Base-by-base conservation (phyloP, 1,140 invertebrate species). In the Yoshiicerus persimilis region DNA sequence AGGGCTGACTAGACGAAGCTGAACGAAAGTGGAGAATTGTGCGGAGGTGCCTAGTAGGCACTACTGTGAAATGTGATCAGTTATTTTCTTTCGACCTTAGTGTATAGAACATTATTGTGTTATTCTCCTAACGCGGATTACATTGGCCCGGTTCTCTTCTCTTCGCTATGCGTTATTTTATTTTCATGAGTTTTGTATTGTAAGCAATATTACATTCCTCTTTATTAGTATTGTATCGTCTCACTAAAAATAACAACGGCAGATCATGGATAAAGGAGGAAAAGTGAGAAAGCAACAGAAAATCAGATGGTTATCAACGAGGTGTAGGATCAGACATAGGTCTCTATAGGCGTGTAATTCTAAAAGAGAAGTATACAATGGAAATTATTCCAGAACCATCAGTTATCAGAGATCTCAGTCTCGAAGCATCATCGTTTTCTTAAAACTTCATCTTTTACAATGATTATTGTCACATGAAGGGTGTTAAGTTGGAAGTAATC, bases 401-500 rank as follows among this genome's bases (percentile, higher is more conserved):
- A 27, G 64, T 25, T 70, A 70, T 70, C 64, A 70, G 23, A 70
- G 47, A 56, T 56, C 47, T 30, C 64, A 70, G 64, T 2, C 64
- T 70, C 23, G 62, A 25, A 30, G 70, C 70, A 34, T 77, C 32
- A 77, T 77, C 70, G 75, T 36, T 80, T 80, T 80, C 75, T 80
- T 80, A 80, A 80, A 80, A 80, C 75, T 80, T 11, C 11, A 30
- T 80, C 75, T 38, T 77, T 80, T 38, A 80, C 30, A 80, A 80
- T 80, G 32, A 47, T 84, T 84, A 84, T 56, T 47, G 41, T 47
- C 38, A 56, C 83, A 34, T 84, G 41, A 84, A 84, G 41, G 83
- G 83, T 84, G 83, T 38, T 84, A 84, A 84, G 83, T 47, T 84
- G 83, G 38, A 84, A 84, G 83, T 84, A 84, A 84, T 84, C 83